A percentile compares a stretch with the other conserved stretches of the same genome.
Evolutionary conservation across 2,113 vertebrate species (phyloP).

Genomic region (Greenwoodochromis staneri): DNA sequence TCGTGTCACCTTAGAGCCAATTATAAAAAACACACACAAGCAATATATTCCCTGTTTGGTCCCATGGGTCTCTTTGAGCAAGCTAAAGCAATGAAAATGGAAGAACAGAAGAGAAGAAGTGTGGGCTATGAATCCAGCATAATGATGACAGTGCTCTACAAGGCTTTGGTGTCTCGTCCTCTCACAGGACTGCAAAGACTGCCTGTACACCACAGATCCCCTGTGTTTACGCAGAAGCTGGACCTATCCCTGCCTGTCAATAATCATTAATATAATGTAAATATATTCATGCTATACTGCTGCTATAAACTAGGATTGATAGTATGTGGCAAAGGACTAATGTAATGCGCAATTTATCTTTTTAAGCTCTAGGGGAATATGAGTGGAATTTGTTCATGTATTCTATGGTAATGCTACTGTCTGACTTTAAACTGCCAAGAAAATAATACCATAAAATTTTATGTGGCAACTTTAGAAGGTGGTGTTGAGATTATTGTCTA

Average conservation of each 20-base stretch:
- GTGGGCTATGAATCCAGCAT: constrained; percentile 1
- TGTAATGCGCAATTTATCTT: background rate
- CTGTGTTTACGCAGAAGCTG: background rate
- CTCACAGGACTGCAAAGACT: background rate
- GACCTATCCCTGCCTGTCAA: background rate
- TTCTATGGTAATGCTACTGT: background rate
- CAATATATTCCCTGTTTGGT: constrained; percentile 20
- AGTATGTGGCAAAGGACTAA: background rate
- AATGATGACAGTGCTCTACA: constrained; percentile 32
- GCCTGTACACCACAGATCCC: background rate
- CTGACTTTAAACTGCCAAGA: background rate
- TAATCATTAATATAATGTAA: constrained; percentile 5
- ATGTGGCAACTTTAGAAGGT: background rate
- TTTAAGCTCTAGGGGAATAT: background rate
- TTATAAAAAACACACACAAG: constrained; percentile 40
- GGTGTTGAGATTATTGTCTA: background rate
- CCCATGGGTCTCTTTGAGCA: constrained; percentile 38
- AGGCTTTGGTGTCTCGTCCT: background rate
- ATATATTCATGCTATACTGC: background rate
- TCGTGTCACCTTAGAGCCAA: constrained; percentile 58
- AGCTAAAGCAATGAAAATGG: background rate
- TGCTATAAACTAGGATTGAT: background rate
- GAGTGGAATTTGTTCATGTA: background rate
- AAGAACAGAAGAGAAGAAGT: constrained; percentile 1
- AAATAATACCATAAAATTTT: background rate